Evolutionary conservation across 2,888 invertebrate genomes (phyloP).

Genomic region (Rhamphomyia laevipes): DNA sequence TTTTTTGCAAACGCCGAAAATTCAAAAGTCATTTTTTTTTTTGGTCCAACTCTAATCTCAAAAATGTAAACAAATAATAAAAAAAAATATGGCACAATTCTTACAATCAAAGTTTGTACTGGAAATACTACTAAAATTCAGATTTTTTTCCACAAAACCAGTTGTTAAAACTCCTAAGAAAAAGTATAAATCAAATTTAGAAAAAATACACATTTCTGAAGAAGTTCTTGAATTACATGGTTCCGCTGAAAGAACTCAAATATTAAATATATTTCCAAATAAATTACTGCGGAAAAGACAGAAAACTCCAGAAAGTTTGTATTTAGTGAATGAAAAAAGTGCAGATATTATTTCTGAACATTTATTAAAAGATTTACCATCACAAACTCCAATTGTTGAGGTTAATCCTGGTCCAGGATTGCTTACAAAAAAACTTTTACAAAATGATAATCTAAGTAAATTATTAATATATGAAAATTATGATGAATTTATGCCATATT

Average conservation of each 20-base stretch:
- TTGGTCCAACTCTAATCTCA: too few species aligned
- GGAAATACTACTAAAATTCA: too few species aligned
- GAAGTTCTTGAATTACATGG: neutral
- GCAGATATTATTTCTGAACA: constrained; percentile 24
- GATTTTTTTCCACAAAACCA: too few species aligned
- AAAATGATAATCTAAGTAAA: constrained; percentile 38
- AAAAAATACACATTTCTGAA: neutral
- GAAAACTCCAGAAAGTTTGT: constrained; percentile 24
- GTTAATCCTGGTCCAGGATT: constrained; percentile 58
- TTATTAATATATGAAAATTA: constrained; percentile 50
- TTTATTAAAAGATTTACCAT: constrained; percentile 21
- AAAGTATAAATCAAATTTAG: neutral
- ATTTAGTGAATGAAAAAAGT: constrained; percentile 23
- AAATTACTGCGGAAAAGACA: constrained; percentile 27
- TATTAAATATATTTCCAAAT: constrained; percentile 21
- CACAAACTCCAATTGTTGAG: constrained; percentile 40
- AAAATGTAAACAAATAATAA: too few species aligned
- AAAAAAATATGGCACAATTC: too few species aligned
- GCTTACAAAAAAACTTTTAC: constrained; percentile 44
- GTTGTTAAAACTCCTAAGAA: neutral
- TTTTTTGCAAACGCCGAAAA: too few species aligned
- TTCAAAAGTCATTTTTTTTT: too few species aligned
- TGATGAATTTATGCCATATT: constrained; percentile 38
- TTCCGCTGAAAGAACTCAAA: constrained; percentile 1
- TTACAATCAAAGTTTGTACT: too few species aligned